Percentiles rank a stretch among this genome's conserved stretches.
Conservation (phyloP, 2,888 invertebrate species). For the Agrochola macilenta region DNA sequence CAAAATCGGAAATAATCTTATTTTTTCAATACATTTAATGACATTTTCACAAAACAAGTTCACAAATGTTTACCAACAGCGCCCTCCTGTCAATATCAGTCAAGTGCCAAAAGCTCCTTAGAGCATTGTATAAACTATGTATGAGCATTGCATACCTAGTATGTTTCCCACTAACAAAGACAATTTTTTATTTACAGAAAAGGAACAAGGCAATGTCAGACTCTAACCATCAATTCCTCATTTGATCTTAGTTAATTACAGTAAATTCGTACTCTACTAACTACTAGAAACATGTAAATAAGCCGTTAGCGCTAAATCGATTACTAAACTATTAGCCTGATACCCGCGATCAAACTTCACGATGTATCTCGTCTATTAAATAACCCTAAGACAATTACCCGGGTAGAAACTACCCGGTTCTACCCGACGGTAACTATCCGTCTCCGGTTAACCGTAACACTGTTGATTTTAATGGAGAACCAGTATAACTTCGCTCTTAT, state of each 20-base stretch:
- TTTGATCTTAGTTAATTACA: not conserved
- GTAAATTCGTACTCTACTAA: not conserved
- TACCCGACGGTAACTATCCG: not conserved
- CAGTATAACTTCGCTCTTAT: conserved; percentile 34
- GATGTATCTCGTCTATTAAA: conserved; percentile 12
- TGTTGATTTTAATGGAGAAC: conserved; percentile 16
- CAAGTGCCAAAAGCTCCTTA: too few relatives aligned
- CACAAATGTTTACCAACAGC: too few relatives aligned
- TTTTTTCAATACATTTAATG: too few relatives aligned
- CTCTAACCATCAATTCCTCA: not conserved
- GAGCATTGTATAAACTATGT: too few relatives aligned
- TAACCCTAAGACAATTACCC: conserved; percentile 29
- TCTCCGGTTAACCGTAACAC: conserved; percentile 22
- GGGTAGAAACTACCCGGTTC: conserved; percentile 6
- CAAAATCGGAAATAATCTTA: too few relatives aligned
- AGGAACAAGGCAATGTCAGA: not conserved
- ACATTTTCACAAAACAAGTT: too few relatives aligned
- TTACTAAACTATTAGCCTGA: conserved; percentile 13
- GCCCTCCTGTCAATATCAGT: too few relatives aligned
- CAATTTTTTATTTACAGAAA: not conserved
- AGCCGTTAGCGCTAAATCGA: conserved; percentile 4
- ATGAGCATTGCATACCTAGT: too few relatives aligned
- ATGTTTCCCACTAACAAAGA: not conserved
- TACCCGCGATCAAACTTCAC: conserved; percentile 14
- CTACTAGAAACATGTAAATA: not conserved